Evolutionary conservation across 2,113 vertebrate genomes (phyloP), one percentile per base, ranked within the genome.

Genomic region (Rutilus rutilus): DNA sequence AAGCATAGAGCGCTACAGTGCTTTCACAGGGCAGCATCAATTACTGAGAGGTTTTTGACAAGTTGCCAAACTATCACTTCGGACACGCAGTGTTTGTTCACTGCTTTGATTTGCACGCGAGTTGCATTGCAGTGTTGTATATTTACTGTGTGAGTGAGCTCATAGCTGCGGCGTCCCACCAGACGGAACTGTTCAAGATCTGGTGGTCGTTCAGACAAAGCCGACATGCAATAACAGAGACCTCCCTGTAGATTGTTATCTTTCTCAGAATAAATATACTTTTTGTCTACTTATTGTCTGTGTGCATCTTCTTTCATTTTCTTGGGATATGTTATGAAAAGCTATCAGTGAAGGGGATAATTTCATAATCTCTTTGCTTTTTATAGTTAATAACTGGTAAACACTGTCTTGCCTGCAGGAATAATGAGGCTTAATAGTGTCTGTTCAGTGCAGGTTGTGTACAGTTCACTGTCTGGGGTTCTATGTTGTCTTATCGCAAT

Each of bases 231-330:
- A 69, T 75, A 74, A 85, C 67, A 82, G 54, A 78, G 52, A 81
- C 73, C 45, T 73, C 30, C 80, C 67, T 78, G 78, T 84, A 83
- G 59, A 50, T 27, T 83, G 19, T 36, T 81, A 69, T 79, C 47
- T 52, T 83, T 87, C 69, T 69, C 50, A 27, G 69, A 86, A 87
- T 86, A 84, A 87, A 89, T 57, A 83, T 57, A 71, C 39, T 62
- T 77, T 78, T 69, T 79, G 19, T 84, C 36, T 65, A 74, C 11
- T 23, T 73, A 21, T n/a, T 50, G 81, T 78, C 50, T 83, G 19
- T 73, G 36, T 73, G 65, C 47, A 19, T 45, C n/a, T 33, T 84
- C 17, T 36, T 86, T 57, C 3, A 45, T 69, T 80, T 69, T 78
- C 15, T 54, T 57, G 64, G 15, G 45, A 78, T 85, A 54, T 71